Evolutionary conservation across 2,888 invertebrate species (phyloP).

Genomic region (Volucella inanis): DNA sequence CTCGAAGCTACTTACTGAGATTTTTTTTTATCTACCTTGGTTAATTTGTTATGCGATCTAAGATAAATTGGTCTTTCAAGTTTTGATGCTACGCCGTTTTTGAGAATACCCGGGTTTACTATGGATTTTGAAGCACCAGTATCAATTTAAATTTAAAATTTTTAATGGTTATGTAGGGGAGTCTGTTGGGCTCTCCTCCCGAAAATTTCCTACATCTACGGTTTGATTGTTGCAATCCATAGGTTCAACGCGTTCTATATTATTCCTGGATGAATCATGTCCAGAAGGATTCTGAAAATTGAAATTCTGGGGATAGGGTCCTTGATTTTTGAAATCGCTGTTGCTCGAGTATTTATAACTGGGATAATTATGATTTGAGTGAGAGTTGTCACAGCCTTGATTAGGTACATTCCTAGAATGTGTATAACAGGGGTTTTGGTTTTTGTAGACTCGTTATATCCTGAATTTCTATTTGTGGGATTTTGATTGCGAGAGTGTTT

Average conservation of each 20-base stretch:
- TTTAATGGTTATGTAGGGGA: slow-evolving; percentile 21
- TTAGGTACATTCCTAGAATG: no score
- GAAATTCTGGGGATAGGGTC: neutral
- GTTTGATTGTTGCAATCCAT: slow-evolving; percentile 22
- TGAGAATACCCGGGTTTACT: slow-evolving; percentile 22
- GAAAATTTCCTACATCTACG: slow-evolving; percentile 33
- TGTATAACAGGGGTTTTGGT: no score
- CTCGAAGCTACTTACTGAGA: neutral
- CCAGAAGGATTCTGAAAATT: slow-evolving; percentile 36
- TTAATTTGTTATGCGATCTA: neutral
- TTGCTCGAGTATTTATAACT: no score
- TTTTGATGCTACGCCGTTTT: slow-evolving; percentile 1
- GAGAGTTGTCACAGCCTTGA: no score
- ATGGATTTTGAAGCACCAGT: neutral
- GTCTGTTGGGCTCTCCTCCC: slow-evolving; percentile 21
- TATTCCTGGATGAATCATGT: neutral
- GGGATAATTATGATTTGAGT: no score
- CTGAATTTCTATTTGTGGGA: no score
- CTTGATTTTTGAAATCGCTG: no score
- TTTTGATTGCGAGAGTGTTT: no score
- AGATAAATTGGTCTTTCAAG: no score
- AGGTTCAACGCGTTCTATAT: slow-evolving; percentile 1
- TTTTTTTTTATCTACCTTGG: neutral
- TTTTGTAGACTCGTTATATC: no score
- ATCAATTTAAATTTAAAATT: slow-evolving; percentile 7